Conservation (phyloP, 1,140 invertebrate species). For the Acyrthosiphon pisum region DNA sequence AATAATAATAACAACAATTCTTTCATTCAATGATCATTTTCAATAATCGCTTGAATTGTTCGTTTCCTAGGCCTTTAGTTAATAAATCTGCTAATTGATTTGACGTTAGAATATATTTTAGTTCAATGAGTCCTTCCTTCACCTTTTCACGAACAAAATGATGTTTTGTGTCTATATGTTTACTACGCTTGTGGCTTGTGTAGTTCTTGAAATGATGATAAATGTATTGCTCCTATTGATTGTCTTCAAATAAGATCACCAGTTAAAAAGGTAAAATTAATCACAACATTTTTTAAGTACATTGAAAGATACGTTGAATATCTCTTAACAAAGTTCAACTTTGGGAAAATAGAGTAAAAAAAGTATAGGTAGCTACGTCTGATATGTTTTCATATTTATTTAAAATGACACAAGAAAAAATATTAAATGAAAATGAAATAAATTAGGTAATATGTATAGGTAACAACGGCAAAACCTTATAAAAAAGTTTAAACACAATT, state of each 20-base stretch:
- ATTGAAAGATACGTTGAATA: no score
- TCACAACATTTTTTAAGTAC: no score
- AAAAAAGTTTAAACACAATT: no score
- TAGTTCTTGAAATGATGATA: constrained; percentile 30
- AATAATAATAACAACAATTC: neutral
- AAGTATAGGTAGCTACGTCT: neutral
- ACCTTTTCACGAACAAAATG: no score
- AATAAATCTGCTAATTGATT: constrained; percentile 40
- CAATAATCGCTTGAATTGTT: constrained; percentile 36
- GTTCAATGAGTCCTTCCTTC: constrained; percentile 21
- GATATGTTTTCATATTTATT: neutral
- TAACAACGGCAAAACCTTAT: no score
- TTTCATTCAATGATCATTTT: constrained; percentile 8
- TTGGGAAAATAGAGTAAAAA: neutral
- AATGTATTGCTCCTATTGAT: neutral
- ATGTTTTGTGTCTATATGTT: constrained; percentile 45
- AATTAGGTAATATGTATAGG: neutral
- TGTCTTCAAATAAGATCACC: no score
- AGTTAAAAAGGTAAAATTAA: no score
- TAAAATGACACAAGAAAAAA: neutral
- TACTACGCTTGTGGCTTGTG: constrained; percentile 25
- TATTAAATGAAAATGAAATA: neutral
- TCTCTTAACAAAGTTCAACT: neutral
- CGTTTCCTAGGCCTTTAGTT: constrained; percentile 18
- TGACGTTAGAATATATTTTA: constrained; percentile 40